Base-by-base conservation (phyloP, 2,888 invertebrate genomes). In the Chromoteleia sp. region DNA sequence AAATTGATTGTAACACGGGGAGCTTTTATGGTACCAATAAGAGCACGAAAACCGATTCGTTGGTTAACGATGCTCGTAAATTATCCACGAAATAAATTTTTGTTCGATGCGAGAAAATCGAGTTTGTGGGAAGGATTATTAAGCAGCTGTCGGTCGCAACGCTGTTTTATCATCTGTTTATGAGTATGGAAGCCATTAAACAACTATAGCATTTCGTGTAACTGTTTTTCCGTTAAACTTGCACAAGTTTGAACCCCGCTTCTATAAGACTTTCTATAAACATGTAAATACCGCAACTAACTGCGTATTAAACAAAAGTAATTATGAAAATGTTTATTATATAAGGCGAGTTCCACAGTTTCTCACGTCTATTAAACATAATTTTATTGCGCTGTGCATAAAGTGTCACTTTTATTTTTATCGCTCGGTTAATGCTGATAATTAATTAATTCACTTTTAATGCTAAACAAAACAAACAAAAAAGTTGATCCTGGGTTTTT, bases 121-220 rank as follows among this genome's bases (percentile, higher is more conserved):
- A 52, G 29, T 67, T 29, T 41, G 41, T 30, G 12, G 14, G 43
- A 30, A 56, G 7, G 29, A 68, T 56, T 45, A 70, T 58, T 45
- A 70, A 70, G n/a, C 58, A 33, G 58, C 36, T 43, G 43, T 45
- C 21, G 48, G 33, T 30, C 45, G 12, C 17, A 45, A 14, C 12
- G 21, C 45, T 33, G 15, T 48, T 70, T 70, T 58, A 70, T 56
- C 58, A 70, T 70, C 25, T 15, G 48, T 70, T 70, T 70, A 68
- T 33, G 68, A 45, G 12, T 14, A 19, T 19, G 12, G 45, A 14
- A 19, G 21, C 30, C 15, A 33, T 43, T 50, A 41, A 67, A 52
- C 19, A 50, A 21, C 33, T 36, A 14, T 30, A 63, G n/a, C 48
- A 36, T 36, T 50, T 48, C 14, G n/a, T 14, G 25, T 52, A 54